Percentiles rank a stretch among this genome's conserved stretches.
Conservation (phyloP, 2,888 invertebrate genomes). For the Nemotelus nigrinus region DNA sequence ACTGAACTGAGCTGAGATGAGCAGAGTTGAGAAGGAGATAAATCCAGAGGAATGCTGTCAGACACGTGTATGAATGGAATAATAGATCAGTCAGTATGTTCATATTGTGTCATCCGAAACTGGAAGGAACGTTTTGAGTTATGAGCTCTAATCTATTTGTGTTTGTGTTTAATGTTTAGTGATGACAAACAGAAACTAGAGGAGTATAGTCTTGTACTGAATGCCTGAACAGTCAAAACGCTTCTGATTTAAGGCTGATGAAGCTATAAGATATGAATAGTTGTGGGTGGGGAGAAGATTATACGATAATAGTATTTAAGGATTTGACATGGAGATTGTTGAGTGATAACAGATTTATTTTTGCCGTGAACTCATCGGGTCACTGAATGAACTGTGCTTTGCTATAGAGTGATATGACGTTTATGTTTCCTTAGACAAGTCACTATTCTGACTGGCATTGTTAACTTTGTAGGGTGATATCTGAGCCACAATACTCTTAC, state of each 20-base stretch:
- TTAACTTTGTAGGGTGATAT: too few relatives aligned
- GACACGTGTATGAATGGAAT: conserved; percentile 30
- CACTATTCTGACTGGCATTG: too few relatives aligned
- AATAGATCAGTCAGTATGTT: conserved; percentile 20
- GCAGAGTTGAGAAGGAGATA: background rate
- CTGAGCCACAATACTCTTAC: too few relatives aligned
- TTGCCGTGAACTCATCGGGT: too few relatives aligned
- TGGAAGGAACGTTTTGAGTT: conserved; percentile 32
- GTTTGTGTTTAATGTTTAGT: conserved; percentile 27
- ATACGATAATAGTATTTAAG: background rate
- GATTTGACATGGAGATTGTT: too few relatives aligned
- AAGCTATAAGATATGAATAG: background rate
- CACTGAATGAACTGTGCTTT: too few relatives aligned
- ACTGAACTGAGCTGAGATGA: too few relatives aligned
- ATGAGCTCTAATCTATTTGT: conserved; percentile 37
- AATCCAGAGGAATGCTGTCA: background rate
- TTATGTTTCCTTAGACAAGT: too few relatives aligned
- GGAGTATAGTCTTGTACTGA: background rate
- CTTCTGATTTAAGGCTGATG: background rate
- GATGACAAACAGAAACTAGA: conserved; percentile 33
- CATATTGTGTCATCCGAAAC: conserved; percentile 16
- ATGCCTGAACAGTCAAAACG: too few relatives aligned
- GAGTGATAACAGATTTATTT: too few relatives aligned
- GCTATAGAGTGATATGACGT: too few relatives aligned
- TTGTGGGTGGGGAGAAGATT: background rate